Base-by-base conservation (phyloP, 2,797 vertebrate genomes). In the Fratercula arctica region DNA sequence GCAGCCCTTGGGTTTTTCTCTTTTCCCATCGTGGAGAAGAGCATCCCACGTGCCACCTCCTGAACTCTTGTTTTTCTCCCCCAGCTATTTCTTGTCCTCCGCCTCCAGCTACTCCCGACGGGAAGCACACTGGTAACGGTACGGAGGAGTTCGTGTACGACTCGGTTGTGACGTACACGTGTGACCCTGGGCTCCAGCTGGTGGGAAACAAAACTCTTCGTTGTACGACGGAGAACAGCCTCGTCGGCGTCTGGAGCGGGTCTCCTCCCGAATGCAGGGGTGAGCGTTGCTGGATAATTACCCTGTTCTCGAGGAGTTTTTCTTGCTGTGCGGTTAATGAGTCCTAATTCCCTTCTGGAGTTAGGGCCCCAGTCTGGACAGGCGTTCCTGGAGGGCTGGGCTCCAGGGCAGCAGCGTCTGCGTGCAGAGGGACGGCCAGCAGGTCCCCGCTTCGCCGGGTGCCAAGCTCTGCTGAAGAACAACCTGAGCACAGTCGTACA, bases 401-500 rank as follows among this genome's bases (percentile, higher is more conserved):
- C 16, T 5, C 35, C 60, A 11, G 69, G 31, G 69, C 9, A 56
- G 80, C 66, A 56, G 60, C 28, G 5, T 21, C 51, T 19, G 29
- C 8, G 5, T 1, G 1, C n/a, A 20, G 73, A 13, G 53, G 2
- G n/a, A 3, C 2, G 35, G 33, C 7, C 7, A 11, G 6, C 31
- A 16, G 15, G 59, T 6, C 53, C 37, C 51, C 21, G 72, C 74
- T 39, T 15, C 6, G 17, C 54, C 14, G 9, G 25, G 59, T 28
- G 73, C 77, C 29, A 2, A 5, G 59, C 35, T 67, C 23, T 31
- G 48, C 82, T 29, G 43, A 5, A 63, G 18, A 18, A 1, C 45
- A 5, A 33, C 3, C 0, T 2, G 18, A 57, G 59, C 67, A 26
- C 13, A 9, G 3, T 1, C 6, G 3, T 14, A 11, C 33, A 0